Evolutionary conservation across 2,113 vertebrate species (phyloP), one percentile per base, ranked within the genome.

Genomic region (Rhea americana): DNA sequence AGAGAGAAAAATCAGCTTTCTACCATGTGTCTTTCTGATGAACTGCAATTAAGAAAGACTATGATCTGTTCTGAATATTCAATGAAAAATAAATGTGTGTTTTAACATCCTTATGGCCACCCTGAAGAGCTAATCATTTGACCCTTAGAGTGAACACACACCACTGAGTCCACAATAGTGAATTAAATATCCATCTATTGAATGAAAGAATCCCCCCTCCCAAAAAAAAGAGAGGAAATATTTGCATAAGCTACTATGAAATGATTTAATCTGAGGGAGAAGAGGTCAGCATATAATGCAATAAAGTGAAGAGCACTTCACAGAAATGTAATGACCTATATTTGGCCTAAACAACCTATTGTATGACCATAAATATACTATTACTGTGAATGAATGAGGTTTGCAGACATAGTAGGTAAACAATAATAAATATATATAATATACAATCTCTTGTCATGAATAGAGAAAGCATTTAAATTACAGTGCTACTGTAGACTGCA

Each of bases 31-130:
- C 68, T 96, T 96, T 43, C n/a, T 93, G 53, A 84, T 82, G n/a
- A 97, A 90, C 65, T 94, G 70, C 41, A 94, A 82, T 61, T 89
- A 81, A 66, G 82, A 81, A 74, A 92, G 56, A 92, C 39, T 43
- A 35, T 62, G 73, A 86, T 79, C 50, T 87, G 90, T 93, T 84
- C 92, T 68, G 80, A 94, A 56, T 82, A 90, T 80, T 94, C 58
- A 82, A 2, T 89, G 80, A 59, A 82, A 93, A 83, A 95, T 35
- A 90, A 35, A 51, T 59, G 73, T 56, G 74, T 91, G 26, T 35
- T 87, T 92, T 68, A 76, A 39, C 48, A 67, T 21, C 30, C 45
- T 81, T 85, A 73, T 30, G 71, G 25, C 19, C 28, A 48, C n/a
- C 43, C 79, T 80, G 39, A 91, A 77, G 12, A 82, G 32, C 53